phyloP scores from a whole-genome alignment of 2,113 vertebrate species.

The Muntiacus reevesi region DNA sequence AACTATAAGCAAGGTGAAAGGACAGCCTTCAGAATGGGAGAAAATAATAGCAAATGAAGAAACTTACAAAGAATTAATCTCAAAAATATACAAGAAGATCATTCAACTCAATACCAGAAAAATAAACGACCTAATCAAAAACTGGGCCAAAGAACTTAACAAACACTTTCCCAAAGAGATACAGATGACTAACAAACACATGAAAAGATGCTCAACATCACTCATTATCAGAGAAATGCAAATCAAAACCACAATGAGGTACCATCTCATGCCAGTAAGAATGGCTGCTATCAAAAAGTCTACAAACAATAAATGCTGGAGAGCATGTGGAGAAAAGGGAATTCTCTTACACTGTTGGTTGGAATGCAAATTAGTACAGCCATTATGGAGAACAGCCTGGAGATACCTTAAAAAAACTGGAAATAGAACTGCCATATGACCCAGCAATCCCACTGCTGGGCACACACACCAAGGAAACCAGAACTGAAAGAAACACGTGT shows the following conservation, averaged over 20 bases:
- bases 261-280: neutral
- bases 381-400: neutral
- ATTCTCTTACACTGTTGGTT: neutral
- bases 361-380: neutral
- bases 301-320: neutral
- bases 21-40: neutral
- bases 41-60: neutral
- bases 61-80: neutral
- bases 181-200: neutral
- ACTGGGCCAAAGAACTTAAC: neutral
- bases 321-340: neutral
- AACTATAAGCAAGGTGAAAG: neutral
- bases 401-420: neutral
- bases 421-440: neutral
- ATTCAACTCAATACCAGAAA: neutral
- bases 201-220: neutral
- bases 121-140: neutral
- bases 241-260: neutral
- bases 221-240: neutral
- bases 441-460: neutral
- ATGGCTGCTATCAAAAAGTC: neutral
- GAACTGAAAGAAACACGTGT: neutral
- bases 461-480: neutral
- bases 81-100: neutral
- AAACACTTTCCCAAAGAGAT: neutral